These are phyloP conservation scores for Acromyrmex charruanus DNA, from an alignment of 1,140 invertebrate genomes.

Conservation along the genomic window DNA sequence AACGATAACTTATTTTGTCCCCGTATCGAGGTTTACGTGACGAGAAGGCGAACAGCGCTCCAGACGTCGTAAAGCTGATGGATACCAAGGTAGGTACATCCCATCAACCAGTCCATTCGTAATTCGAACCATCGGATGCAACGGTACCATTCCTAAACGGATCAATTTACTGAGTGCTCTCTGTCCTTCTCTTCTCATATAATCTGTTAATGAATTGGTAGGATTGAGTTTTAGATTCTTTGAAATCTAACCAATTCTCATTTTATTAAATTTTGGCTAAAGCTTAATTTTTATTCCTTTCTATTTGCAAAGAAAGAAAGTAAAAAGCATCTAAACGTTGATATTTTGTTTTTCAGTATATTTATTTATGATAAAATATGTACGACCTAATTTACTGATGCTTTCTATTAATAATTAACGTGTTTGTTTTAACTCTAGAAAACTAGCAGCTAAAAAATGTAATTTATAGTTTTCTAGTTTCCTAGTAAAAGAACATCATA, in stretches of 20 bases:
- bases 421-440: too few species aligned
- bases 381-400: too few species aligned
- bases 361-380: not conserved
- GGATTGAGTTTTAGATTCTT: not conserved
- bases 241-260: not conserved
- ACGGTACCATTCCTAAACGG: conserved; percentile 1
- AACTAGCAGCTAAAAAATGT: too few species aligned
- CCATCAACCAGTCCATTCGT: conserved; percentile 45
- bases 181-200: not conserved
- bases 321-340: not conserved
- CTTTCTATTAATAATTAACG: too few species aligned
- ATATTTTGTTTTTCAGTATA: not conserved
- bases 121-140: conserved; percentile 15
- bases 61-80: conserved; percentile 35
- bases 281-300: not conserved
- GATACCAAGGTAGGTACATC: conserved; percentile 1
- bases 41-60: conserved; percentile 22
- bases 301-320: not conserved
- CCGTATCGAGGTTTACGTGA: conserved; percentile 27
- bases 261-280: not conserved
- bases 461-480: too few species aligned
- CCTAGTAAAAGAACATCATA: too few species aligned
- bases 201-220: not conserved
- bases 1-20: conserved; percentile 52
- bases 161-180: conserved; percentile 18